Evolutionary conservation across 1,140 invertebrate species (phyloP), one percentile per base, ranked within the genome.

Genomic region (Maniola jurtina): DNA sequence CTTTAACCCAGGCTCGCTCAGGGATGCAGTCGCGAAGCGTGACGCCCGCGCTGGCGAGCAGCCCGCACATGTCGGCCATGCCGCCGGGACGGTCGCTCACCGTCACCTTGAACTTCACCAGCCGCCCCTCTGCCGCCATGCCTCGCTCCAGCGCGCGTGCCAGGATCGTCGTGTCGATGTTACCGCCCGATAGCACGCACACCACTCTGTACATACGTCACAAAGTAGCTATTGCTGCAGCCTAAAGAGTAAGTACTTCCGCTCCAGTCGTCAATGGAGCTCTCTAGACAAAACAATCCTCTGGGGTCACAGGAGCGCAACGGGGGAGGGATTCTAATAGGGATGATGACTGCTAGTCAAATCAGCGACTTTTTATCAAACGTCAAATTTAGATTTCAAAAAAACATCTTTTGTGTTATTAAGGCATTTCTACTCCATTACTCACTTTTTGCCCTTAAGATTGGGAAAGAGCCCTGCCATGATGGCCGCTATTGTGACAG

Each of bases 11-110:
- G 7, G 97, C 97, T 66, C 97, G 91, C 84, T 98, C 97, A 77
- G 98, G 97, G 77, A 97, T 94, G 55, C 98, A 97, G 81, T 98
- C 97, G 82, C 98, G 97, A 59, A 99, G 95, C 13, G 95, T 96
- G 4, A 97, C 97, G 4, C 97, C 97, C n/a, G 95, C 86, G 10
- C 92, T 91, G 0, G 93, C 92, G 2, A 98, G 89, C 34, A 96
- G 71, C 66, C 92, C 91, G 67, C 96, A 96, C 0, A 98, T 88
- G 76, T 98, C 97, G 4, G 96, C 94, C 65, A 98, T 96, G 14
- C 97, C 96, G 7, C 96, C 96, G 0, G 96, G 96, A 65, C 96
- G 91, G 89, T 98, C 98, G 75, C 93, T 95, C 8, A 98, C 95
- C 0, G 95, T 96, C 71, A 90, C 88, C 75, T 95, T 95, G 82